Conservation (phyloP, 2,113 vertebrate species). For the Mirza zaza region DNA sequence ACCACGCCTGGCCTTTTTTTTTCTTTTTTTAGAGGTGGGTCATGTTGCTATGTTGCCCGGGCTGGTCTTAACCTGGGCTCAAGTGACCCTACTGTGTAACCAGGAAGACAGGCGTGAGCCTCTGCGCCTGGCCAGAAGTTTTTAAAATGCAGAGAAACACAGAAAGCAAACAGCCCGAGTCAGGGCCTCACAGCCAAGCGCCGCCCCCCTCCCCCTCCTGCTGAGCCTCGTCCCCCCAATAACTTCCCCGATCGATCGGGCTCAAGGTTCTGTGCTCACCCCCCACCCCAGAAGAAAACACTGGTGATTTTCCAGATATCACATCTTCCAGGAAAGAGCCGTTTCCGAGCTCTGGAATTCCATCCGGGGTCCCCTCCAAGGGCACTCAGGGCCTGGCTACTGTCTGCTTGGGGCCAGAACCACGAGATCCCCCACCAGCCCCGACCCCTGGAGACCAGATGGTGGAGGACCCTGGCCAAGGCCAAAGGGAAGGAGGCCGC, state of each 20-base stretch:
- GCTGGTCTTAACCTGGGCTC: too few species aligned
- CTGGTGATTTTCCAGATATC: background rate
- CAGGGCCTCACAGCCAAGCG: background rate
- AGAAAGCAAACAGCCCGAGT: background rate
- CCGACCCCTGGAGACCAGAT: background rate
- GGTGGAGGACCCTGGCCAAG: background rate
- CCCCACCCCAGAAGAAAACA: background rate
- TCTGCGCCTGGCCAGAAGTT: too few species aligned
- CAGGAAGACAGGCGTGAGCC: too few species aligned
- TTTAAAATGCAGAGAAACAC: background rate
- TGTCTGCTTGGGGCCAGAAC: background rate
- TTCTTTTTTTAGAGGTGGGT: too few species aligned
- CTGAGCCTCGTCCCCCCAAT: too few species aligned
- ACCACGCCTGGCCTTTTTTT: too few species aligned
- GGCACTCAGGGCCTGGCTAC: background rate
- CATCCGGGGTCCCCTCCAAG: background rate
- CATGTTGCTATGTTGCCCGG: too few species aligned
- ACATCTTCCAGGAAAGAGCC: background rate
- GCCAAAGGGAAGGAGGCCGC: accelerated
- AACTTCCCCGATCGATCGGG: too few species aligned
- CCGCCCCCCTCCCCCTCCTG: accelerated
- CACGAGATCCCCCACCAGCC: background rate
- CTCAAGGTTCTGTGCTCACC: too few species aligned
- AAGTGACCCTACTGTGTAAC: too few species aligned
- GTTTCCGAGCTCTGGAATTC: background rate